Evolutionary conservation across 2,797 vertebrate genomes (phyloP).

Genomic region (Hoplostethus mediterraneus): DNA sequence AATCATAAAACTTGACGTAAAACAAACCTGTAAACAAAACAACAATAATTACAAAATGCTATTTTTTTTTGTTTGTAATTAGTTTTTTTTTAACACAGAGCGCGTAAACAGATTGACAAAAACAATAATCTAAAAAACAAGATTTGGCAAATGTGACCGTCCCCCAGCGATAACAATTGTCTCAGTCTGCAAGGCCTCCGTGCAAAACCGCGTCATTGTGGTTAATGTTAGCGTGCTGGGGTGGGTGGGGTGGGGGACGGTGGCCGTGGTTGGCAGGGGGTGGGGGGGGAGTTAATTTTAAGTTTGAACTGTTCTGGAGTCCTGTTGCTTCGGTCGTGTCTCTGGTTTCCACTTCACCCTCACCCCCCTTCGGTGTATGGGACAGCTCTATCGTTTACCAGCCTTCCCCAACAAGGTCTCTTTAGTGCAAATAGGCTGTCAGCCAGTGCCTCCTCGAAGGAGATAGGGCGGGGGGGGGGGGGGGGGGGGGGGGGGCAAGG

Average conservation of each 20-base stretch:
- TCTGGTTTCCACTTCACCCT: slow-evolving; percentile 41
- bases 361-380: slow-evolving; percentile 16
- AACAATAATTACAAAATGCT: slow-evolving; percentile 59
- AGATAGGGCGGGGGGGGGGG: slow-evolving; percentile 8
- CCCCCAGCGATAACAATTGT: slow-evolving; percentile 52
- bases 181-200: slow-evolving; percentile 76
- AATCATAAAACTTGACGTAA: slow-evolving; percentile 66
- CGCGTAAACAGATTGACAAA: slow-evolving; percentile 65
- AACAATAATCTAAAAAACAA: slow-evolving; percentile 50
- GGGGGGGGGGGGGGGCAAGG: slow-evolving; percentile 49
- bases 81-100: slow-evolving; percentile 43
- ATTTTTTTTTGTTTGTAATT: slow-evolving; percentile 21
- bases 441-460: slow-evolving; percentile 52
- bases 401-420: slow-evolving; percentile 65
- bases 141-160: slow-evolving; percentile 71
- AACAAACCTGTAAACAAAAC: slow-evolving; percentile 75
- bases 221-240: slow-evolving; percentile 34
- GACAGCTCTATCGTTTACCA: slow-evolving; percentile 59
- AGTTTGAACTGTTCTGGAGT: slow-evolving; percentile 34
- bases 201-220: slow-evolving; percentile 72
- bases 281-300: slow-evolving; percentile 12
- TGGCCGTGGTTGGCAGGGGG: slow-evolving; percentile 22
- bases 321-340: slow-evolving; percentile 51
- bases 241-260: not conserved
- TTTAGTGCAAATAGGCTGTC: slow-evolving; percentile 87